Evolutionary conservation across 2,797 vertebrate genomes (phyloP), one percentile per base, ranked within the genome.

Genomic region (Salmo trutta): DNA sequence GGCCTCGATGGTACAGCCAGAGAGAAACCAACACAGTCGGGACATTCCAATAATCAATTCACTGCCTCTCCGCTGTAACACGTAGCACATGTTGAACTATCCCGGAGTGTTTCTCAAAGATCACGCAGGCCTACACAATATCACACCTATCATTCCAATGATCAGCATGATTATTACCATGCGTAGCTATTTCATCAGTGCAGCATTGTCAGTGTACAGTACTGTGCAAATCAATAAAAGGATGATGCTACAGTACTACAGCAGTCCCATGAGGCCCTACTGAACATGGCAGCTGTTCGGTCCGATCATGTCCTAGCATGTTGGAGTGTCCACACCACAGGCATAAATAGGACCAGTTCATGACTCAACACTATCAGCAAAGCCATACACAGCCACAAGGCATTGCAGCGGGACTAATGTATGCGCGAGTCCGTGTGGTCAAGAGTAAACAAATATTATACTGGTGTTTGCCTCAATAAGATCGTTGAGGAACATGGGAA

Each of bases 211-310:
- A 31, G 24, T 66, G 27, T 31, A 21, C 24, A 24, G 24, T 24
- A 24, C 56, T 8, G 14, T 31, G 27, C 7, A 2, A 6, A 2
- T 59, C 2, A 31, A 15, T 5, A 29, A 24, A 5, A 29, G 2
- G 64, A 67, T 16, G 27, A 29, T 16, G 5, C 27, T 29, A 17
- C 56, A n/a, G 56, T 59, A 19, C 8, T 24, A 33, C 65, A 67
- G 17, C 65, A 15, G 14, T 33, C 14, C 24, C 27, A 47, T 82
- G 87, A 84, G 16, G 82, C 33, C 62, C 59, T 71, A 85, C 24
- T 71, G 33, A 54, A 83, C 77, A 21, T 81, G 87, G 87, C 85
- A 90, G 86, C 88, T 86, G 91, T 88, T 87, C 73, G 84, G 79
- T 88, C 76, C 19, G 3, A 87, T 87, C 75, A 62, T 19, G 76